Evolutionary conservation across 2,888 invertebrate genomes (phyloP), one percentile per base, ranked within the genome.

Genomic region (Philopedon plagiatum): DNA sequence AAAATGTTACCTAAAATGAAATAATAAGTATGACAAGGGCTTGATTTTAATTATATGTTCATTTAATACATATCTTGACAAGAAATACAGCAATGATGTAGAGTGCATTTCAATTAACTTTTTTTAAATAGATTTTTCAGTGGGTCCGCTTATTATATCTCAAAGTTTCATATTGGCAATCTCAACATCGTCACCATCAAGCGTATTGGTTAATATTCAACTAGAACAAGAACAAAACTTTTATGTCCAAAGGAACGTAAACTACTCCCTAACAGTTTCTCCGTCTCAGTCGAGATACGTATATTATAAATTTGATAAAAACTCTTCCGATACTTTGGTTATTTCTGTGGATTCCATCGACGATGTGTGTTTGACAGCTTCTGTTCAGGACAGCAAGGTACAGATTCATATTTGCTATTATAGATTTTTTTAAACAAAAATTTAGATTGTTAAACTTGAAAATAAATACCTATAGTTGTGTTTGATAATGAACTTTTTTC

Each of bases 351-450:
- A 89, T 67, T 93, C 93, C 0, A 86, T 88, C 5, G 90, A 90
- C 78, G 88, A 90, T 41, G 87, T 89, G 0, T 96, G 95, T 80
- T 91, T 94, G 85, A 90, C 92, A 0, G 89, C 95, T 0, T 94
- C 95, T 0, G 90, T 95, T 77, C 95, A 96, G 83, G 91, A 92
- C 79, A 90, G 90, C 76, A 89, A 90, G 80, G 93, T 93, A 81
- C 88, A 88, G 23, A n/a, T n/a, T n/a, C n/a, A n/a, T n/a, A n/a
- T n/a, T n/a, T n/a, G n/a, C n/a, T n/a, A n/a, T n/a, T n/a, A n/a
- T n/a, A n/a, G n/a, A n/a, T n/a, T n/a, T n/a, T n/a, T n/a, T n/a
- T n/a, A n/a, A n/a, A n/a, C n/a, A n/a, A n/a, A n/a, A n/a, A n/a
- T n/a, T n/a, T n/a, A n/a, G n/a, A n/a, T n/a, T n/a, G n/a, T n/a